Evolutionary conservation across 2,888 invertebrate species (phyloP).

Genomic region (Eustalomyia histrio): DNA sequence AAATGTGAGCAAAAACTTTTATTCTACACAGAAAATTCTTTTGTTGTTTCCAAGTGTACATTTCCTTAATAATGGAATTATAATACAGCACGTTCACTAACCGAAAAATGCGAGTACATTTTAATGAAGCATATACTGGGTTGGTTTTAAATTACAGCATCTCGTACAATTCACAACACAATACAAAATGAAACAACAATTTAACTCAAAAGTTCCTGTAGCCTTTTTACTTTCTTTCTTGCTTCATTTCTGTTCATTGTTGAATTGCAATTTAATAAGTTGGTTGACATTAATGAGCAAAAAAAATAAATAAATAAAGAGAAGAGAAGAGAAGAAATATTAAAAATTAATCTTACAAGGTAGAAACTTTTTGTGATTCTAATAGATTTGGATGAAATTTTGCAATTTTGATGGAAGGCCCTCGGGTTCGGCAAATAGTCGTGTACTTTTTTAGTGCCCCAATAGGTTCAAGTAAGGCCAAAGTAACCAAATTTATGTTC

Average conservation of each 20-base stretch:
- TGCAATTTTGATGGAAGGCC: no score
- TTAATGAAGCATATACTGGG: constrained; percentile 4
- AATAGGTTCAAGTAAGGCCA: no score
- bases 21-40: no score
- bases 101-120: neutral
- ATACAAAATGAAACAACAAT: neutral
- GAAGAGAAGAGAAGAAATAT: neutral
- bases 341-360: neutral
- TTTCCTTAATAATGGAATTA: constrained; percentile 6
- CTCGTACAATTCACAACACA: neutral
- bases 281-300: neutral
- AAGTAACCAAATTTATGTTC: no score
- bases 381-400: no score
- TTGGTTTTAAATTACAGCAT: constrained; percentile 8
- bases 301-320: neutral
- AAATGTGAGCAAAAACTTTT: no score
- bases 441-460: no score
- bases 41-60: no score
- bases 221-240: neutral
- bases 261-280: constrained; percentile 7
- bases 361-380: no score
- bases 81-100: constrained; percentile 13
- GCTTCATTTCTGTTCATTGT: neutral
- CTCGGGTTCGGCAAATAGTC: no score
- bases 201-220: neutral